Evolutionary conservation across 2,888 invertebrate species (phyloP), one percentile per base, ranked within the genome.

Genomic region (Philhelius pedissequus): DNA sequence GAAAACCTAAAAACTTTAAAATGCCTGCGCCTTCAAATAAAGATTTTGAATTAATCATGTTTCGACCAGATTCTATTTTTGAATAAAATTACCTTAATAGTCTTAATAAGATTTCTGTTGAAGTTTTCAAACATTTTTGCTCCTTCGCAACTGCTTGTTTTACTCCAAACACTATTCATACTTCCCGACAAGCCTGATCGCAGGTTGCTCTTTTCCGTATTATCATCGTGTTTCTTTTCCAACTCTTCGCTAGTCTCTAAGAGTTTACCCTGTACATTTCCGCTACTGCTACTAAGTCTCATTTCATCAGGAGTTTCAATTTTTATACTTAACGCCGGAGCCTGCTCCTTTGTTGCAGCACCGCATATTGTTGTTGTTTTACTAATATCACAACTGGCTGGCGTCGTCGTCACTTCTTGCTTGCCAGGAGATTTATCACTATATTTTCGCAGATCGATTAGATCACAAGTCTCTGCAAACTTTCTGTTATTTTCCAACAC

Each of bases 111-210:
- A 88, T 92, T 92, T 60, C 91, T 87, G 81, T 92, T 92, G 87
- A 92, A 92, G 68, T 89, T 91, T 86, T 92, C 92, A 73, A 92
- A 92, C 87, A 92, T 89, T 83, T 91, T 91, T 45, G 91, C 91
- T 38, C 92, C 91, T 71, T 91, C 92, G 64, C 90, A 90, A 60
- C 90, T 91, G 87, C 91, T 92, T 9, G 90, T 89, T 80, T 90
- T 91, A 87, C 91, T 92, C 91, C 92, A 92, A 30, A 92, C 84
- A 76, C 92, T 92, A 81, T 91, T 91, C 9, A 90, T 90, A 76
- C 92, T 91, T 69, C 91, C 92, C 56, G 91, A 89, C 38, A 89
- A 89, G 22, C 87, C 87, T 1, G 90, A 89, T 82, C 80, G 25
- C 4, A 87, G 35, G 27, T 87, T 83, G 13, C 86, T 58, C 79